phyloP scores from a whole-genome alignment of 2,113 vertebrate genomes.

The Xiphophorus maculatus region DNA sequence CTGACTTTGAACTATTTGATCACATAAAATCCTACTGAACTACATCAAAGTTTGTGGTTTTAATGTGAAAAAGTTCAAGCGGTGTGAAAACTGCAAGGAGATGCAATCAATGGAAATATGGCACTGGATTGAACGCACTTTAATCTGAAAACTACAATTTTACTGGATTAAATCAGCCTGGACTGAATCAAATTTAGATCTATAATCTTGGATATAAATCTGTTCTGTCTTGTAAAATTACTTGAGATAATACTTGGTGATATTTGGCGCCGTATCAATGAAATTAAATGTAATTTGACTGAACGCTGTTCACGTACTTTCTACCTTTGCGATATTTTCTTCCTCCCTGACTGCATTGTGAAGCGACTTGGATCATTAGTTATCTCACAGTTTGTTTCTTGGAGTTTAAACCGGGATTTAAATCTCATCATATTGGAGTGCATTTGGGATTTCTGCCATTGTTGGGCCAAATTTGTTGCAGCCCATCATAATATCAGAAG shows the following conservation, averaged over 20 bases:
- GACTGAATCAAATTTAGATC: no score
- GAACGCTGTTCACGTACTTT: background rate
- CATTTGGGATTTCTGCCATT: background rate
- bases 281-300: background rate
- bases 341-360: background rate
- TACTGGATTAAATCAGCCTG: no score
- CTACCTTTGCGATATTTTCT: background rate
- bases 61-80: no score
- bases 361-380: background rate
- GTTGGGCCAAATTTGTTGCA: background rate
- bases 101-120: no score
- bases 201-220: no score
- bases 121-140: no score
- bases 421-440: background rate
- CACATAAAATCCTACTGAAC: no score
- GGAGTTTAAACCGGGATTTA: background rate
- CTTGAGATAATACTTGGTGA: background rate
- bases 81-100: no score
- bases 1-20: no score
- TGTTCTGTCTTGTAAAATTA: no score
- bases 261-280: background rate
- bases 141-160: no score
- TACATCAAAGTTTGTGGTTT: no score
- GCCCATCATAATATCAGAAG: background rate
- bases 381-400: background rate